Evolutionary conservation across 1,140 invertebrate species (phyloP), one percentile per base, ranked within the genome.

Genomic region (Watersipora subatra): DNA sequence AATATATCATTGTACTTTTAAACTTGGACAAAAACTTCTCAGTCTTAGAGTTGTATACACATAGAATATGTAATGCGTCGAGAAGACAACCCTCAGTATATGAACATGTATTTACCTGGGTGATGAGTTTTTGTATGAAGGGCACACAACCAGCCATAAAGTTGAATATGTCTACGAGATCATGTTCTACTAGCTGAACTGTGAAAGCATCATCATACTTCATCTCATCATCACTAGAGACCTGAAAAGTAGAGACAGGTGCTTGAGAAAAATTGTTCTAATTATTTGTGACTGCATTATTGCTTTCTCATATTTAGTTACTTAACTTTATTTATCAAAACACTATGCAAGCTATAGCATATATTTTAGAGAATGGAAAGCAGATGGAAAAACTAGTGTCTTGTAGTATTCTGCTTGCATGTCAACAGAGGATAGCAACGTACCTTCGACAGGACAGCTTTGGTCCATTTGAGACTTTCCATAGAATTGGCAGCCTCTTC

Each of bases 171-270:
- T 73, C 67, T n/a, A 75, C 68, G 7, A 73, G 66, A 17, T 71
- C 65, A 1, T 64, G 46, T n/a, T 71, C 72, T 12, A 79, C 78
- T 17, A 66, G 61, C 58, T 78, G 75, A 22, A 79, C 66, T 3
- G 76, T 78, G 68, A 78, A 79, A n/a, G 75, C 78, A 71, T 79
- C 78, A 64, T 78, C 75, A 67, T 78, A 79, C 68, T 76, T 74
- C 68, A 75, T 78, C 66, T 76, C 76, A 7, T 72, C 69, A 62
- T 73, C 73, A 1, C 72, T 72, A 7, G 66, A 69, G 24, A 78
- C 72, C 75, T 78, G 69, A 1, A 67, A 69, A 28, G 24, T 28
- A 67, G 27, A 64, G 26, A 57, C 12, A 46, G 30, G 28, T 26
- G 64, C 20, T 15, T 17, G 15, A 20, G 46, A n/a, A 1, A 57